phyloP scores from a whole-genome alignment of 2,888 invertebrate species.

The Teleogryllus oceanicus region DNA sequence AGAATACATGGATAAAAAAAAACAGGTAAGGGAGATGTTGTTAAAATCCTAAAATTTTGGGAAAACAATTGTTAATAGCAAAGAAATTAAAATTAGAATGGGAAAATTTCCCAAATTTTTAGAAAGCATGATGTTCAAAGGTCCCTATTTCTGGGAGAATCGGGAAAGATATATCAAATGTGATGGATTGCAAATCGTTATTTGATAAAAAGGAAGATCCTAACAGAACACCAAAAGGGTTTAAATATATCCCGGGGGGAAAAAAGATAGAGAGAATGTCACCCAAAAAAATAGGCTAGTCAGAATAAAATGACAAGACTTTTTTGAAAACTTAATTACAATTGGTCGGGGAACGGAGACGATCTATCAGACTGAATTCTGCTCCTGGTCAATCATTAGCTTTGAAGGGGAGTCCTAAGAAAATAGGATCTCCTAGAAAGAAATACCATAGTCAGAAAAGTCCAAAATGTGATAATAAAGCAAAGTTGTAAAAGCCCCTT shows the following conservation, averaged over 20 bases:
- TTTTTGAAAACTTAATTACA: no score
- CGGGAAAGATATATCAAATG: no score
- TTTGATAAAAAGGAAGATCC: conserved; percentile 51
- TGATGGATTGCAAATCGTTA: no score
- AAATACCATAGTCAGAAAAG: conserved; percentile 25
- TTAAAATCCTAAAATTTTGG: neutral
- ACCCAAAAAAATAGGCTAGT: neutral
- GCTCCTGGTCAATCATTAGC: neutral
- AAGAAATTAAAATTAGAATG: neutral
- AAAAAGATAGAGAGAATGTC: conserved; percentile 36
- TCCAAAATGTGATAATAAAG: conserved; percentile 21
- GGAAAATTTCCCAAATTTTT: neutral
- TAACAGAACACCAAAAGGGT: neutral
- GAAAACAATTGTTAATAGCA: neutral
- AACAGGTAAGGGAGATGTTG: conserved; percentile 29
- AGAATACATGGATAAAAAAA: conserved; percentile 28
- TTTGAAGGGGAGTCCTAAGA: conserved; percentile 31
- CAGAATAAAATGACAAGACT: no score
- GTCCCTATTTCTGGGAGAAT: conserved; percentile 55
- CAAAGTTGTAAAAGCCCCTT: no score
- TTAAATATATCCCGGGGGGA: neutral
- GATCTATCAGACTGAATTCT: no score
- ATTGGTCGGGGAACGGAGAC: no score
- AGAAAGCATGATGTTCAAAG: conserved; percentile 36
- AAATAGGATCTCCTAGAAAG: conserved; percentile 33